These are phyloP conservation scores for Alethe diademata DNA, from an alignment of 2,113 vertebrate genomes.

Conservation along the genomic window DNA sequence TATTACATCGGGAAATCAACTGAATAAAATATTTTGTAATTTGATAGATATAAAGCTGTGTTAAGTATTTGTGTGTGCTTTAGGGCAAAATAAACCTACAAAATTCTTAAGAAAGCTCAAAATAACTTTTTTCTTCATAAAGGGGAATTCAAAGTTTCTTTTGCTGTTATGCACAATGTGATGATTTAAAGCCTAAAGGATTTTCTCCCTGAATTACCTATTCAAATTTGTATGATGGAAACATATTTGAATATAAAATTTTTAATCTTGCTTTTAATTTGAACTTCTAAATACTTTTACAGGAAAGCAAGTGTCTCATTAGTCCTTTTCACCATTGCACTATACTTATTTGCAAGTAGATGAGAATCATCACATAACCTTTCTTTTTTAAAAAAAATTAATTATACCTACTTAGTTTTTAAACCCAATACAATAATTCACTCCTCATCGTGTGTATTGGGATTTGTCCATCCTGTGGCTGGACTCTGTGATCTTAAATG, in stretches of 20 bases:
- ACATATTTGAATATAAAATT: background rate
- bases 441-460: rapidly evolving
- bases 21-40: background rate
- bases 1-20: background rate
- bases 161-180: background rate
- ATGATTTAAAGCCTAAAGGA: background rate
- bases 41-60: background rate
- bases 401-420: background rate
- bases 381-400: background rate
- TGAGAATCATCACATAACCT: background rate
- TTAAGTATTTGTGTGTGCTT: background rate
- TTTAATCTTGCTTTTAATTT: constrained; percentile 3
- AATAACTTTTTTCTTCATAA: background rate
- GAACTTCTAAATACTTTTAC: background rate
- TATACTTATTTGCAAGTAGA: background rate
- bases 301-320: background rate
- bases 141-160: background rate
- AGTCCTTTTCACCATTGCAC: background rate
- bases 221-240: background rate
- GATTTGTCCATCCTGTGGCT: background rate
- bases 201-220: background rate
- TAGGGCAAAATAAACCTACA: background rate
- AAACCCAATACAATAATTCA: background rate
- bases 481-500: background rate
- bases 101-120: background rate